phyloP scores from a whole-genome alignment of 23 tunicate genomes.

The Aplidium turbinatum region DNA sequence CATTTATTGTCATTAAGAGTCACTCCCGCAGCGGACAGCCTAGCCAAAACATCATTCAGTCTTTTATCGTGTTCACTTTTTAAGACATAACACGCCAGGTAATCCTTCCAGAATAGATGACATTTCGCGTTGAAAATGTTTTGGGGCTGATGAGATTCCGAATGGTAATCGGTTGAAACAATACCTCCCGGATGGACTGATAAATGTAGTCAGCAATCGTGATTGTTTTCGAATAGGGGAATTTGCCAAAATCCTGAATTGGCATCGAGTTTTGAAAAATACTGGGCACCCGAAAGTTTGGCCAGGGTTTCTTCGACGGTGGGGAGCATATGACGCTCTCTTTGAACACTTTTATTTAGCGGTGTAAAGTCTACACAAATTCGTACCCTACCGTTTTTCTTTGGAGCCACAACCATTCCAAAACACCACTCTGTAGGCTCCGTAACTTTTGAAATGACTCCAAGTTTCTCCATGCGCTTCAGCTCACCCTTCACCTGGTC shows the following conservation, averaged over 20 bases:
- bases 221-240: constrained; percentile 11
- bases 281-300: constrained; percentile 18
- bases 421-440: constrained; percentile 41
- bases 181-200: constrained; percentile 24
- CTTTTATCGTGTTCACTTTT: constrained; percentile 12
- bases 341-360: constrained; percentile 16
- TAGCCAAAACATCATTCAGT: not conserved
- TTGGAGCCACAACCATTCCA: constrained; percentile 46
- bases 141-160: constrained; percentile 35
- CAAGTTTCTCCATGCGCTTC: constrained; percentile 17
- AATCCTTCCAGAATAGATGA: not conserved
- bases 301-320: constrained; percentile 36
- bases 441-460: constrained; percentile 15
- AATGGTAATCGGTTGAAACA: constrained; percentile 50
- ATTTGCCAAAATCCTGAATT: constrained; percentile 62
- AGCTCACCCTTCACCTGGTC: constrained; percentile 13
- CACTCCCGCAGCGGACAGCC: not conserved
- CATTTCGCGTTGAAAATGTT: constrained; percentile 38
- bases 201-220: constrained; percentile 28
- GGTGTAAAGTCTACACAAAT: constrained; percentile 47
- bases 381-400: constrained; percentile 30
- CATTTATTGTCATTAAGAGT: constrained; percentile 13
- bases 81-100: constrained; percentile 7
- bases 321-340: constrained; percentile 30
- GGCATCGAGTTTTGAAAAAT: constrained; percentile 42